These are phyloP conservation scores for Catamblyrhynchus diadema DNA, from an alignment of 2,797 vertebrate species.

Conservation along the genomic window DNA sequence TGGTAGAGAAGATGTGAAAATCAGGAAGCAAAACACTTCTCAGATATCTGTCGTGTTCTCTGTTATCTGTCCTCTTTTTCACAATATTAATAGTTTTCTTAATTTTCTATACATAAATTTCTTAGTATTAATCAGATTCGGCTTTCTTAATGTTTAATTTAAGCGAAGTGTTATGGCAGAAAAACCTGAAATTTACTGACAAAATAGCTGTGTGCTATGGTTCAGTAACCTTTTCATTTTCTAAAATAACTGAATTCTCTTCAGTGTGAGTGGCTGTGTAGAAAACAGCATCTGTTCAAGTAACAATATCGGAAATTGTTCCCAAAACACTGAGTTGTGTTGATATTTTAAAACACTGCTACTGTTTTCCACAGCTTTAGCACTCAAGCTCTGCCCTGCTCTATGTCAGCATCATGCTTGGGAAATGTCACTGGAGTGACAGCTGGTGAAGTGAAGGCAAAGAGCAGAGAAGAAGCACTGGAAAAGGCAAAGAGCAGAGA, in stretches of 20 bases:
- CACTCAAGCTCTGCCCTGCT: not conserved
- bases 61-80: not conserved
- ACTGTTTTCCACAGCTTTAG: not conserved
- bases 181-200: not conserved
- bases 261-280: not conserved
- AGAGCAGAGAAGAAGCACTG: not conserved
- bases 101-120: not conserved
- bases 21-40: not conserved
- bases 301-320: not conserved
- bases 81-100: not conserved
- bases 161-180: not conserved
- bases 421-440: constrained; percentile 32
- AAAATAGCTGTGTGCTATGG: not conserved
- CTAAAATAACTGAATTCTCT: not conserved
- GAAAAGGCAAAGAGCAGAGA: not conserved
- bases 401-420: constrained; percentile 6
- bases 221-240: not conserved
- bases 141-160: not conserved
- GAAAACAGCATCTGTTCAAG: not conserved
- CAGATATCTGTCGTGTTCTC: not conserved
- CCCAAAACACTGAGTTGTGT: not conserved
- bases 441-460: constrained; percentile 22
- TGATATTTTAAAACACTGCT: not conserved
- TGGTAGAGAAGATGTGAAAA: not conserved
- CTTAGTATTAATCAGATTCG: not conserved